Base-by-base conservation (phyloP, 2,888 invertebrate species). In the Andrena minutula region DNA sequence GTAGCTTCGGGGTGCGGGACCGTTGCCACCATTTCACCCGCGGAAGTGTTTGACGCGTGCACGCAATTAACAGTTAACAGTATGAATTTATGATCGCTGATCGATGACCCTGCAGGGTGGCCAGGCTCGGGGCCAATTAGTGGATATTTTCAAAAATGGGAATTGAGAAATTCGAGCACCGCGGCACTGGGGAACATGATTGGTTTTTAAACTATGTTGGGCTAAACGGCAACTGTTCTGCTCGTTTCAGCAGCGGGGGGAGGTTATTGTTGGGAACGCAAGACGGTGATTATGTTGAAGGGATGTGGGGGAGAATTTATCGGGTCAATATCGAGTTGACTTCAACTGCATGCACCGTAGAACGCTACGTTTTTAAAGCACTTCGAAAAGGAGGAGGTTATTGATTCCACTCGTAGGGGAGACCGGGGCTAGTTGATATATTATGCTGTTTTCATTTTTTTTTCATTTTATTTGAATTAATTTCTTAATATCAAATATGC, bases 71-170 rank as follows among this genome's bases (percentile, higher is more conserved):
- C 47, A 16, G 56, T 70, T 73, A 70, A 66, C 60, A 65, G 47
- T 8, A 20, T 6, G 20, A 60, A 77, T 75, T 75, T 66, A 60
- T 75, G 75, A 60, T 49, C 65, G 66, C 6, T 53, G 75, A 75
- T 71, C 66, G 75, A 78, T 78, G 47, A 60, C 35, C 49, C 47
- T 20, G 30, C 32, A 23, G 5, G 32, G 66, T 28, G 12, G 20
- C 4, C 53, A 32, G 10, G 23, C 49, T 49, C 65, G 28, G 35
- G 12, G 8, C 58, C 41, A 32, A 78, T 66, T 78, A 56, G 66
- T 75, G 16, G 20, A 53, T 63, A 47, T 16, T 63, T 60, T 73
- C 41, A 12, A 1, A 53, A 20, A 26, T 28, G 35, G 28, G 73
- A 30, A 47, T 74, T 16, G 65, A 73, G 65, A 47, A 41, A 47